Conservation (phyloP, 2,113 vertebrate genomes). For the Cygnus atratus region DNA sequence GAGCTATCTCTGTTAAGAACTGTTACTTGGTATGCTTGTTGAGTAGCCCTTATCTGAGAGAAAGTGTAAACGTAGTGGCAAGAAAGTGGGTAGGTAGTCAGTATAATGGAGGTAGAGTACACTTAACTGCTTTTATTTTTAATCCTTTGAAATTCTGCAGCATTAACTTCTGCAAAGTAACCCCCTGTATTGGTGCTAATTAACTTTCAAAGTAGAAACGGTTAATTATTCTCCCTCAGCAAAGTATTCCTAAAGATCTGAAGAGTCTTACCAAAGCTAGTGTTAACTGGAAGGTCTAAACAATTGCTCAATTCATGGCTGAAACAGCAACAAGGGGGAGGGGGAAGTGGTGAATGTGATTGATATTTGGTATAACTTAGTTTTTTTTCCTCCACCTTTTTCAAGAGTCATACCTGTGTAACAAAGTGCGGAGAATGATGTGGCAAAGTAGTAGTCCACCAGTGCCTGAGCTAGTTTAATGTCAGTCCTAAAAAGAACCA, state of each 20-base stretch:
- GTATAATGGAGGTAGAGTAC: not conserved
- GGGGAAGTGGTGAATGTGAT: not conserved
- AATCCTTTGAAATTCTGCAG: not conserved
- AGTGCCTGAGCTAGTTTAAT: not conserved
- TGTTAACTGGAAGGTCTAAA: not conserved
- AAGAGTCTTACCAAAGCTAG: not conserved
- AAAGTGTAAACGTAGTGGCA: constrained; percentile 38
- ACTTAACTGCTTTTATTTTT: not conserved
- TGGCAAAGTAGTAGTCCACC: not conserved
- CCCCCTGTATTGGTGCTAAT: not conserved
- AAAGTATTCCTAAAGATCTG: not conserved
- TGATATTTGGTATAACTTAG: not conserved
- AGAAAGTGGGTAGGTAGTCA: not conserved
- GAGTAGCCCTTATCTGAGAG: constrained; percentile 24
- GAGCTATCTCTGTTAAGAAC: not conserved
- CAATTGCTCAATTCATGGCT: not conserved
- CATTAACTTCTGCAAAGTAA: not conserved
- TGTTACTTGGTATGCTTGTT: not conserved
- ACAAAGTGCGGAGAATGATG: not conserved
- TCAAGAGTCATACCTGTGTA: not conserved
- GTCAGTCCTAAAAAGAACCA: not conserved
- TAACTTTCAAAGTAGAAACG: not conserved
- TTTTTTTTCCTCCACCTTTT: not conserved
- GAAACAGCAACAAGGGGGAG: not conserved
- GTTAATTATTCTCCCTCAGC: not conserved